Base-by-base conservation (phyloP, 2,113 vertebrate genomes). In the Pogonocichla stellata region DNA sequence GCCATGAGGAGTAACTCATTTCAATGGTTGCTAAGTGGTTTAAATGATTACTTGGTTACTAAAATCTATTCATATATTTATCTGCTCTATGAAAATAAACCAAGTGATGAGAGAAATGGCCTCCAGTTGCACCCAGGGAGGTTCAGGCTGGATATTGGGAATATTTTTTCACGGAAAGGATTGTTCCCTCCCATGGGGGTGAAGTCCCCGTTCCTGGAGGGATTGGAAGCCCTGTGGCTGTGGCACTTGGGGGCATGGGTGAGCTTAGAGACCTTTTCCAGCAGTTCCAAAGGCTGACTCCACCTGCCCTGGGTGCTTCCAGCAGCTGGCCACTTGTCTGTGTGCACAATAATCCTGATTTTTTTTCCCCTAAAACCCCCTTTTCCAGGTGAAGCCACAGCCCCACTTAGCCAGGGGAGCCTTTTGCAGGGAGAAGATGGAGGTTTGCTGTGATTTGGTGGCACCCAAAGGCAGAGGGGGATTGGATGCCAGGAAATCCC, bases 61-160 rank as follows among this genome's bases (percentile, higher is more conserved):
- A 3, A 19, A 33, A 16, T 34, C 11, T 31, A 0, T 42, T 40
- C 14, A 16, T 34, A 8, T 31, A 0, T 42, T 40, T 16, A 28
- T 4, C 33, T 65, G 40, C 26, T 42, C 6, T 31, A 0, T 61
- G 51, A 8, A 64, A 87, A 53, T 0, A 33, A 24, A 23, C 2
- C 17, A 5, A 6, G 15, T 2, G 34, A 17, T 6, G 25, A 34
- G 40, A 28, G 42, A 16, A 38, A 26, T 0, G 1, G 14, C 26
- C 19, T 36, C 25, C 7, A 6, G 8, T 2, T 36, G 26, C 3
- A 14, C 14, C 16, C 20, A 16, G 40, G 50, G 31, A 60, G 23
- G 47, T 7, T 24, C 14, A 23, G 33, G 12, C 1, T n/a, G 80
- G 33, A 26, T 8, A 3, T 8, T 26, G 33, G 54, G 56, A 57